Percentiles rank a stretch among this genome's conserved stretches.
These are phyloP conservation scores for Empis livida DNA, from an alignment of 2,888 invertebrate species.

Conservation along the genomic window DNA sequence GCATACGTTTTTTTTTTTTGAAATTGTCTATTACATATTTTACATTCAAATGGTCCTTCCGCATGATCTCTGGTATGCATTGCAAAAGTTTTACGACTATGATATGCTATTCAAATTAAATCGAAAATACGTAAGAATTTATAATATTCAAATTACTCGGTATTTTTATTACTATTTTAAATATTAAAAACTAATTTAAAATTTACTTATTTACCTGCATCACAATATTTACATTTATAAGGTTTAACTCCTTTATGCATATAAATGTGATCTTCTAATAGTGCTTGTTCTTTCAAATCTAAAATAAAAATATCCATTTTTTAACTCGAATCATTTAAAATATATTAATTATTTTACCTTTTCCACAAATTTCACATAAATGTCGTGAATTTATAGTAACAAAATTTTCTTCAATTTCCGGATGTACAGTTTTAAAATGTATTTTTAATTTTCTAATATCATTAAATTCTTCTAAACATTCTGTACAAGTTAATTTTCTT, in stretches of 20 bases:
- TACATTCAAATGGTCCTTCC: background rate
- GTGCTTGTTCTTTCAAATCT: background rate
- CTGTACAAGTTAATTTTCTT: background rate
- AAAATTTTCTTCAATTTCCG: background rate
- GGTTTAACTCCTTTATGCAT: background rate
- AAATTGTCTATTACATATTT: background rate
- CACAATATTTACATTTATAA: background rate
- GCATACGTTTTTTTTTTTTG: background rate
- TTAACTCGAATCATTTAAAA: too few species aligned
- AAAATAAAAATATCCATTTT: background rate
- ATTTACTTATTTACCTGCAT: background rate
- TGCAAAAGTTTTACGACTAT: background rate
- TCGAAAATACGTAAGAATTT: background rate
- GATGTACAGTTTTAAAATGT: background rate
- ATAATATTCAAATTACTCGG: background rate
- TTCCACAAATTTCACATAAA: background rate
- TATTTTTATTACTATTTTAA: too few species aligned
- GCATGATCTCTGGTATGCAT: background rate
- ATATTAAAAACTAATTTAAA: background rate
- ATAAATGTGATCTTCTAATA: background rate
- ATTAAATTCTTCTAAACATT: background rate
- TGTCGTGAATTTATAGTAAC: background rate
- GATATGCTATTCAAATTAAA: background rate
- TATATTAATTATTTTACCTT: background rate
- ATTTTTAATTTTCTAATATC: background rate